Evolutionary conservation across 2,888 invertebrate species (phyloP), one percentile per base, ranked within the genome.

Genomic region (Schizotus pectinicornis): DNA sequence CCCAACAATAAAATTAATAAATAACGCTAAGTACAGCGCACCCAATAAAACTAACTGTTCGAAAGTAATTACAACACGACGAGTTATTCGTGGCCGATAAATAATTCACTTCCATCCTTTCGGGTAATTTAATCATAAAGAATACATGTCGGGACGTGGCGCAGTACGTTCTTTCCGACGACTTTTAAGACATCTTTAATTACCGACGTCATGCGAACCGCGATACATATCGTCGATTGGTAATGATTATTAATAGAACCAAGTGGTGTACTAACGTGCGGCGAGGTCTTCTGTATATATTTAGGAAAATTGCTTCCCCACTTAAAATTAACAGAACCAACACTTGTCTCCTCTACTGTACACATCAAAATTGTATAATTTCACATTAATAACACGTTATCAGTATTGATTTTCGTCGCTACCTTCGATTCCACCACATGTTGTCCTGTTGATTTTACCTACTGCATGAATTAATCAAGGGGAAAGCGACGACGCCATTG

Each of bases 291-390:
- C 42, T 36, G 42, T 51, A 42, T 51, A 51, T 43, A 43, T 56
- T 48, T 37, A 50, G 43, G 56, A 39, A 59, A 64, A 62, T 61
- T 64, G 64, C 65, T 64, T 61, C 64, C 63, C 64, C 61, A 59
- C 45, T 59, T 64, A 63, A 59, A 58, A 64, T 22, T 22, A 22
- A 22, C 22, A 22, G 22, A 22, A 22, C 22, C 22, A 22, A 22
- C 22, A 22, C 22, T 22, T 22, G 22, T 22, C 22, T 22, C 22
- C 22, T 22, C 22, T 22, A 22, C 61, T 61, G 62, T 63, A 65
- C 62, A 68, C 68, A 67, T 63, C 61, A 62, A 67, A 64, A 67
- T 63, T 68, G 65, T 64, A 68, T 68, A 67, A 68, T 68, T 63
- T 57, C 59, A 62, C 65, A 63, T 65, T 67, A 67, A 67, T 67